phyloP scores from a whole-genome alignment of 1,140 invertebrate species.

The Bathynomus jamesi region DNA sequence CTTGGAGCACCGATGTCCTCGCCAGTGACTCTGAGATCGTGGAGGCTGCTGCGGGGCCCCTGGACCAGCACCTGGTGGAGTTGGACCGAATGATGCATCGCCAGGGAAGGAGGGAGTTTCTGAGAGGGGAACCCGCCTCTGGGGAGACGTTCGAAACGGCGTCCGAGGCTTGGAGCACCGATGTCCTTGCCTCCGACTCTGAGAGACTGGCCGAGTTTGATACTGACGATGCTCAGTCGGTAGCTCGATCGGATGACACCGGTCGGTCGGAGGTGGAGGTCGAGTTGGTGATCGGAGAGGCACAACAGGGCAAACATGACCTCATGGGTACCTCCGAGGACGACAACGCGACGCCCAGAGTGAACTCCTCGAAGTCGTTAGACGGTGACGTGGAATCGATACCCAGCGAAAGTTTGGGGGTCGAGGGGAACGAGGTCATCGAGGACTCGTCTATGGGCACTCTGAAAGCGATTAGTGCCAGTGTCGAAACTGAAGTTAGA shows the following conservation, averaged over 20 bases:
- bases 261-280: constrained; percentile 55
- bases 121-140: constrained; percentile 16
- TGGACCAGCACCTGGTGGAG: constrained; percentile 28
- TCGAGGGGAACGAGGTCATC: constrained; percentile 33
- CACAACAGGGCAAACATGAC: constrained; percentile 25
- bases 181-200: constrained; percentile 89
- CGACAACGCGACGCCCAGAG: constrained; percentile 23
- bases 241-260: constrained; percentile 65
- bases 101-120: constrained; percentile 21
- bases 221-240: constrained; percentile 67
- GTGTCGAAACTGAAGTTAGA: neutral
- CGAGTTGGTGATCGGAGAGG: constrained; percentile 42
- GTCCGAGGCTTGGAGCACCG: constrained; percentile 94
- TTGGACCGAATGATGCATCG: constrained; percentile 17
- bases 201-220: constrained; percentile 83
- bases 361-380: constrained; percentile 15
- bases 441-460: constrained; percentile 14
- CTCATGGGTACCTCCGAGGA: constrained; percentile 13
- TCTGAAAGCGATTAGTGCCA: neutral
- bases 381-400: constrained; percentile 14
- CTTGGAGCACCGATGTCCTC: constrained; percentile 93
- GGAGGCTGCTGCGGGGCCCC: constrained; percentile 41
- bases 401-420: constrained; percentile 30
- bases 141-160: constrained; percentile 77
- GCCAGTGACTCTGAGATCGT: constrained; percentile 88